phyloP scores from a whole-genome alignment of 2,888 invertebrate genomes.

The Melieria crassipennis region DNA sequence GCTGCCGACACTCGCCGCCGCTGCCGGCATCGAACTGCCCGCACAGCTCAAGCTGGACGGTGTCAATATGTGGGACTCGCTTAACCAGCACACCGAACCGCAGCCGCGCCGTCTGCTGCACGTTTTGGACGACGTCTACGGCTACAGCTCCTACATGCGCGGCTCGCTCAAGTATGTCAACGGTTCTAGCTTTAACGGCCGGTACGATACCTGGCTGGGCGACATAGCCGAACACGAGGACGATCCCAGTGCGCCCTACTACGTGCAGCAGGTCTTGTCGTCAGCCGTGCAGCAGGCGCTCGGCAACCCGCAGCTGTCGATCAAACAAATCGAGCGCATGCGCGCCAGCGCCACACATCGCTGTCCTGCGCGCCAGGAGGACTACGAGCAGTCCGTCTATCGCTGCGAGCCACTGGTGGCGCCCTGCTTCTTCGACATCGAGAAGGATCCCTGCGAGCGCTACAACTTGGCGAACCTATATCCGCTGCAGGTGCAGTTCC shows the following conservation, averaged over 20 bases:
- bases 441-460: constrained; percentile 69
- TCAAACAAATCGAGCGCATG: constrained; percentile 47
- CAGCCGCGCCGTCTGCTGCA: constrained; percentile 66
- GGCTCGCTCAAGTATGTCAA: constrained; percentile 59
- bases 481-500: constrained; percentile 49
- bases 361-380: constrained; percentile 48
- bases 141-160: constrained; percentile 57
- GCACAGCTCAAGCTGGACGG: constrained; percentile 70
- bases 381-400: constrained; percentile 42
- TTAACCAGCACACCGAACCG: constrained; percentile 65
- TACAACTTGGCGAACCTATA: constrained; percentile 58
- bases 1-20: constrained; percentile 76
- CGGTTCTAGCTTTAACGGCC: constrained; percentile 53
- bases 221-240: constrained; percentile 45
- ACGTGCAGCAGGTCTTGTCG: constrained; percentile 51
- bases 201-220: constrained; percentile 59
- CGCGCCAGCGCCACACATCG: constrained; percentile 50
- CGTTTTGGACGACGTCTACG: constrained; percentile 75
- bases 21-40: constrained; percentile 54
- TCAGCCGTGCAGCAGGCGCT: constrained; percentile 52
- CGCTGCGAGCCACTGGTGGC: constrained; percentile 56
- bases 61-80: constrained; percentile 74
- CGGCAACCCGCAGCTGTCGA: constrained; percentile 37
- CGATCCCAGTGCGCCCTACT: constrained; percentile 51
- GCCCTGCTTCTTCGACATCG: constrained; percentile 68